phyloP scores from a whole-genome alignment of 2,113 vertebrate species.

The Notarius lentiginosus region DNA sequence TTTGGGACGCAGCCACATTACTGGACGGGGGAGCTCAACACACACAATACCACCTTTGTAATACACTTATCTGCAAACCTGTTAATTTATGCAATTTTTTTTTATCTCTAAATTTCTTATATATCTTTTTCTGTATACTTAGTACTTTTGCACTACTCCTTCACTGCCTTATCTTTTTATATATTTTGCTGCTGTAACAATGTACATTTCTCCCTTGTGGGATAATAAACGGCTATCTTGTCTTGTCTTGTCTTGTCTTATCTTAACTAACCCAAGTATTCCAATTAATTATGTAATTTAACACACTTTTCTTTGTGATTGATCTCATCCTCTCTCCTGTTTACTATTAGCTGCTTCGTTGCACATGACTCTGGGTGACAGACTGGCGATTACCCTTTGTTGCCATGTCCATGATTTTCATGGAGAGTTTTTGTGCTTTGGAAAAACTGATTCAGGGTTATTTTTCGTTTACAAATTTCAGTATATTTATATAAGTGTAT shows the following conservation, averaged over 20 bases:
- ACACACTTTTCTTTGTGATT: neutral
- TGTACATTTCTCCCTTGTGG: too few species aligned
- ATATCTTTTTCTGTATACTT: too few species aligned
- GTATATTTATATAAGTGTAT: too few species aligned
- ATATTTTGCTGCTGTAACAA: too few species aligned
- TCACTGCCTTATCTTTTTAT: too few species aligned
- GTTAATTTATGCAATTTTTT: too few species aligned
- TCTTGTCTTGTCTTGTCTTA: too few species aligned
- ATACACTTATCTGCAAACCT: too few species aligned
- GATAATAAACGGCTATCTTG: too few species aligned
- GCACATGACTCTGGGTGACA: conserved; percentile 1
- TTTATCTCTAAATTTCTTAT: too few species aligned
- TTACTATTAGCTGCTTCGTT: neutral
- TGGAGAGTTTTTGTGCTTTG: neutral
- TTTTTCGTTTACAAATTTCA: neutral
- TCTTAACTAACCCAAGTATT: neutral
- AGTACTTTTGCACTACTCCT: too few species aligned
- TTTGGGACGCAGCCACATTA: conserved; percentile 16
- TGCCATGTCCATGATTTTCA: neutral
- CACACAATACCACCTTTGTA: neutral
- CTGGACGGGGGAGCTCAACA: conserved; percentile 12
- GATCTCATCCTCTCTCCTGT: neutral
- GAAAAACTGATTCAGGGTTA: neutral
- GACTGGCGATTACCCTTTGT: neutral
- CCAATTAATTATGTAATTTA: neutral